A percentile compares a stretch with the other conserved stretches of the same genome.
These are phyloP conservation scores for Thermophis baileyi DNA, from an alignment of 2,113 vertebrate species.

Conservation along the genomic window DNA sequence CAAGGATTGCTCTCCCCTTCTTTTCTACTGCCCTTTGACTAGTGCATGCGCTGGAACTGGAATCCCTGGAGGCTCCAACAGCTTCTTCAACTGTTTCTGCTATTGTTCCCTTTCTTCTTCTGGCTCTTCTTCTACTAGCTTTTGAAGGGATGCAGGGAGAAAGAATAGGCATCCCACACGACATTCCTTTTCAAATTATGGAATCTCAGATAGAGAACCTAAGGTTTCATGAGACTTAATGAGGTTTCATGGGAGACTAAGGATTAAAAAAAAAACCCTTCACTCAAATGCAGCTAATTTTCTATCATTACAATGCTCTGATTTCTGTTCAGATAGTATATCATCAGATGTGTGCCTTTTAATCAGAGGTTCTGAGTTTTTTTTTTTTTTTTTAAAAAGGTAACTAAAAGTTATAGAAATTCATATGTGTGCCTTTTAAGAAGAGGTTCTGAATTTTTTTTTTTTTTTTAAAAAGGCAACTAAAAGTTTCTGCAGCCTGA, in stretches of 20 bases:
- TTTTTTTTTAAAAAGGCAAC: not conserved
- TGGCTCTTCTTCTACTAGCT: not conserved
- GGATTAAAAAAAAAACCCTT: not conserved
- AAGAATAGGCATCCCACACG: not conserved
- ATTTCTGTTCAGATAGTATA: not conserved
- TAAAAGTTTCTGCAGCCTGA: not conserved
- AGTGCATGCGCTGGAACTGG: not conserved
- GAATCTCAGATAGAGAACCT: not conserved
- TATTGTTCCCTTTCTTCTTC: not conserved
- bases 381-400: not conserved
- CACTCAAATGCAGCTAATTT: not conserved
- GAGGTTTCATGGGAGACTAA: not conserved
- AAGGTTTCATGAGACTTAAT: not conserved
- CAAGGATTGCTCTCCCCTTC: not conserved
- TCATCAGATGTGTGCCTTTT: not conserved
- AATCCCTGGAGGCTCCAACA: not conserved
- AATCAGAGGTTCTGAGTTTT: not conserved
- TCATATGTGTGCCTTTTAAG: not conserved
- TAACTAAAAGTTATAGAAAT: too few relatives aligned
- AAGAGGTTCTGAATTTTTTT: not conserved
- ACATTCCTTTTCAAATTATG: not conserved
- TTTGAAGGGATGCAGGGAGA: not conserved
- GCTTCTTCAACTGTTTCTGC: not conserved
- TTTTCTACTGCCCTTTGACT: not conserved
- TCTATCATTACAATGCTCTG: not conserved